Evolutionary conservation across 2,797 vertebrate species (phyloP).

Genomic region (Rhinoraja longicauda): DNA sequence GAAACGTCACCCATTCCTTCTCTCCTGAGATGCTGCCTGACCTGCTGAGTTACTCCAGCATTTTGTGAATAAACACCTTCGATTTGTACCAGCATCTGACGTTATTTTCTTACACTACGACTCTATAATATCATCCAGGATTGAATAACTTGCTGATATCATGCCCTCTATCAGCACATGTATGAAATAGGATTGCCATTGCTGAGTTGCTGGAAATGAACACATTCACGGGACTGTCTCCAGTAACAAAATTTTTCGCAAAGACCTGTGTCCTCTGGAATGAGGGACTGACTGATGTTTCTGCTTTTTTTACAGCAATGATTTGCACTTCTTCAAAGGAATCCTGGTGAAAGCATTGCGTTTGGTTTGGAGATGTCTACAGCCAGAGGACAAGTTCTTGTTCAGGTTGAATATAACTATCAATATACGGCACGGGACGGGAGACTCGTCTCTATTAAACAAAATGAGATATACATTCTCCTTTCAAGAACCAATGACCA

Average conservation of each 20-base stretch:
- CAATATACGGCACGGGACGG: conserved; percentile 63
- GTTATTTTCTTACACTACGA: no score
- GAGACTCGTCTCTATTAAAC: conserved; percentile 57
- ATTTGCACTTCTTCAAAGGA: neutral
- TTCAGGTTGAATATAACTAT: conserved; percentile 65
- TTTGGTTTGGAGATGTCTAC: conserved; percentile 51
- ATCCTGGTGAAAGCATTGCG: neutral
- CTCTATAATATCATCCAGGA: neutral
- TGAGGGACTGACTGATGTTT: neutral
- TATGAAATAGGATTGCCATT: neutral
- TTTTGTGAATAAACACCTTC: no score
- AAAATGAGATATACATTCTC: conserved; percentile 63
- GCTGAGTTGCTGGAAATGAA: neutral
- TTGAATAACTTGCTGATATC: neutral
- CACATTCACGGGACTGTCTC: neutral
- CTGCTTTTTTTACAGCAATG: conserved; percentile 14
- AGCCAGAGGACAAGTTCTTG: conserved; percentile 51
- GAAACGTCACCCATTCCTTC: no score
- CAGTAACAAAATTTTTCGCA: neutral
- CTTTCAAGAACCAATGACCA: conserved; percentile 61
- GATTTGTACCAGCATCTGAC: no score
- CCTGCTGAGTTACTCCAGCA: no score
- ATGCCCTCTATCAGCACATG: neutral
- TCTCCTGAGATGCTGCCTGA: no score
- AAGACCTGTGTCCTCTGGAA: neutral